A percentile compares a stretch with the other conserved stretches of the same genome.
These are phyloP conservation scores for Rhingia campestris DNA, from an alignment of 2,888 invertebrate species.

Conservation along the genomic window DNA sequence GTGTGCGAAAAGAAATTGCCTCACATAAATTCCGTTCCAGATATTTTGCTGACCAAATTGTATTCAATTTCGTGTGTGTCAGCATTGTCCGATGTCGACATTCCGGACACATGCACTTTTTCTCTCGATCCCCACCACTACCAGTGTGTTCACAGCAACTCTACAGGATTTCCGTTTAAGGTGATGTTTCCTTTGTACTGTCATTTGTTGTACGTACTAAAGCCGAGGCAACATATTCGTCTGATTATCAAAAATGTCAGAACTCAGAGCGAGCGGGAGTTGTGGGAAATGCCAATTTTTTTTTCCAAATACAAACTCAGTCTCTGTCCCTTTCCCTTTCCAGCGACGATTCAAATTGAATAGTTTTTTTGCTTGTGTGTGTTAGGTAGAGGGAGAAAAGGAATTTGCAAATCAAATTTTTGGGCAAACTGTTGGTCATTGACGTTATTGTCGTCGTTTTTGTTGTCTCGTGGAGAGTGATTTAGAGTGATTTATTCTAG, in stretches of 20 bases:
- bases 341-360: constrained; percentile 47
- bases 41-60: constrained; percentile 23
- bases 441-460: constrained; percentile 15
- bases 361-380: neutral
- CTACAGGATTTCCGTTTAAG: constrained; percentile 19
- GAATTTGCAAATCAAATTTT: constrained; percentile 20
- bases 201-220: neutral
- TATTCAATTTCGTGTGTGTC: constrained; percentile 24
- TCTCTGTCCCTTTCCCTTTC: neutral
- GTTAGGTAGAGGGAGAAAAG: neutral
- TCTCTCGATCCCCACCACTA: constrained; percentile 12
- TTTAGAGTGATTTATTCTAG: too few species aligned
- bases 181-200: neutral
- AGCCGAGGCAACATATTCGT: neutral
- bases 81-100: constrained; percentile 29
- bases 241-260: constrained; percentile 15
- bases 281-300: constrained; percentile 14
- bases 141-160: neutral
- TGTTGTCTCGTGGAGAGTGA: neutral
- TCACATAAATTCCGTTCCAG: constrained; percentile 27
- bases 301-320: constrained; percentile 13
- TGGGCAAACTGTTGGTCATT: constrained; percentile 16
- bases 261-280: neutral
- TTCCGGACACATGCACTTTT: constrained; percentile 43
- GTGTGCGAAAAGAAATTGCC: neutral